phyloP scores from a whole-genome alignment of 2,888 invertebrate species.

The Pterostichus madidus region DNA sequence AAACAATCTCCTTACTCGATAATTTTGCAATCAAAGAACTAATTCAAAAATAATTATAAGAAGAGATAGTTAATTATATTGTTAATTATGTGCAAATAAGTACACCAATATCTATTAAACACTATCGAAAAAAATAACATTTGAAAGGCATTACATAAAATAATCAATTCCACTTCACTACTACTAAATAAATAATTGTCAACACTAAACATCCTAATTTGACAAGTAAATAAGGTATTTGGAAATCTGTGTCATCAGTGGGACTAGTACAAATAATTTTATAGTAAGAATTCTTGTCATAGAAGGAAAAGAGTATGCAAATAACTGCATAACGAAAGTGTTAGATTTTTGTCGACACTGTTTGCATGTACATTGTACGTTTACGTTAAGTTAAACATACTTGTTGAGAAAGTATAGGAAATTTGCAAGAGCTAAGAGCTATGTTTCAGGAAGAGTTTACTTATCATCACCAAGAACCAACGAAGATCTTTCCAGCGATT shows the following conservation, averaged over 20 bases:
- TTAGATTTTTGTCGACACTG: constrained; percentile 7
- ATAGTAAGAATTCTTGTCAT: background rate
- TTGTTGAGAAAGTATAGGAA: constrained; percentile 54
- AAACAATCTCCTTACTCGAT: background rate
- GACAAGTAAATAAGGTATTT: background rate
- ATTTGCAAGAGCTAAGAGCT: constrained; percentile 37
- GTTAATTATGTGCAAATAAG: background rate
- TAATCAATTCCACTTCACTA: background rate
- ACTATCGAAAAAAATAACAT: background rate
- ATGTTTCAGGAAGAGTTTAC: constrained; percentile 43
- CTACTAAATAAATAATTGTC: background rate
- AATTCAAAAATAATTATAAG: constrained; percentile 12
- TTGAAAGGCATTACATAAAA: constrained; percentile 1
- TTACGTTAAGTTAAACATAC: constrained; percentile 36
- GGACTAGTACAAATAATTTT: background rate
- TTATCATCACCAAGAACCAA: constrained; percentile 19
- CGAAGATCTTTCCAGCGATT: background rate
- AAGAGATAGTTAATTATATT: constrained; percentile 12
- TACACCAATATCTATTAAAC: background rate
- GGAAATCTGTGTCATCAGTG: background rate
- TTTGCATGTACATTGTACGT: constrained; percentile 37
- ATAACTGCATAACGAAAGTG: constrained; percentile 31
- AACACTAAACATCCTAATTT: background rate
- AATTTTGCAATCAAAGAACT: background rate
- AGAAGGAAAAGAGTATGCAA: constrained; percentile 20